Conservation (phyloP, 2,888 invertebrate genomes). For the Chloromyia formosa region DNA sequence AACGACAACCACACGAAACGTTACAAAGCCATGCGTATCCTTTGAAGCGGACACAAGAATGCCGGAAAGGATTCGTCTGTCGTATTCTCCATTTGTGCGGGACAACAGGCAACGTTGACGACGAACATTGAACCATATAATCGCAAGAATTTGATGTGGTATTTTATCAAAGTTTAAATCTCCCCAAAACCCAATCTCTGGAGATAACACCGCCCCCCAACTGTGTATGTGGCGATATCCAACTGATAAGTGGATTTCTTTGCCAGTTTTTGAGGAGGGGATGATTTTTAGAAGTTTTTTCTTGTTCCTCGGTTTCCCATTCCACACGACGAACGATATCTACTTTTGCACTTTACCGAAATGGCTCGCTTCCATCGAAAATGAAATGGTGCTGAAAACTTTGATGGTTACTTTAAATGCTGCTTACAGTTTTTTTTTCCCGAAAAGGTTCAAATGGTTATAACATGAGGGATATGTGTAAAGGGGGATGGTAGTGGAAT, state of each 20-base stretch:
- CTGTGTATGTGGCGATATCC: not conserved
- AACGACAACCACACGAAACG: too few species aligned
- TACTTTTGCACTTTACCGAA: slow-evolving; percentile 1
- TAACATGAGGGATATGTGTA: not conserved
- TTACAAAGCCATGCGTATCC: too few species aligned
- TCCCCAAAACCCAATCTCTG: not conserved
- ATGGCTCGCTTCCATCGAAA: not conserved
- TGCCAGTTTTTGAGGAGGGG: slow-evolving; percentile 15
- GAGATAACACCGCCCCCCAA: not conserved
- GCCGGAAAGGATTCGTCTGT: too few species aligned
- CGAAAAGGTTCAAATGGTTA: not conserved
- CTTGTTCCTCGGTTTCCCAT: slow-evolving; percentile 4
- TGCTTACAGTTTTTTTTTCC: not conserved
- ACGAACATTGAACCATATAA: not conserved
- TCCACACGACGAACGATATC: not conserved
- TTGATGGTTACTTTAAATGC: slow-evolving; percentile 35
- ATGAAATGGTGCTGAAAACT: slow-evolving; percentile 39
- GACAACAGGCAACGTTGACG: too few species aligned
- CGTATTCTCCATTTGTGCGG: too few species aligned
- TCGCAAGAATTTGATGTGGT: slow-evolving; percentile 16
- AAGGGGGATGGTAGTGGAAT: too few species aligned
- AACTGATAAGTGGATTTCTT: slow-evolving; percentile 10
- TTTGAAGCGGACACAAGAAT: too few species aligned
- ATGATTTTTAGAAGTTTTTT: slow-evolving; percentile 15
- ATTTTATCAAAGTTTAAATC: slow-evolving; percentile 26